Evolutionary conservation across 2,113 vertebrate genomes (phyloP).

Genomic region (Jaculus jaculus): DNA sequence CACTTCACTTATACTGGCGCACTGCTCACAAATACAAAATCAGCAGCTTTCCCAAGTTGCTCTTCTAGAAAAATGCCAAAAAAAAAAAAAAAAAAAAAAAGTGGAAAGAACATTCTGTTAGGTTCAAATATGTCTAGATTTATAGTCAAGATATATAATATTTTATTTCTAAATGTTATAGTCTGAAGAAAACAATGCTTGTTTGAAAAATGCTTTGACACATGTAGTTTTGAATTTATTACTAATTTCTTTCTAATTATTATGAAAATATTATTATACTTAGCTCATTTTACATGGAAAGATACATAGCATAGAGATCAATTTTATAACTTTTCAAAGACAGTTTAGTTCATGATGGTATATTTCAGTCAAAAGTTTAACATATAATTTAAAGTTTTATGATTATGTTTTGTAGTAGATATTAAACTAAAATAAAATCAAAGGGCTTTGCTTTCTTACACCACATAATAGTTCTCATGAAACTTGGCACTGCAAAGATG

Average conservation of each 20-base stretch:
- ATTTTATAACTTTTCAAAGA: conserved; percentile 7
- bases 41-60: conserved; percentile 58
- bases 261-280: background rate
- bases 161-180: conserved; percentile 40
- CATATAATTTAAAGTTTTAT: background rate
- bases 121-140: conserved; percentile 44
- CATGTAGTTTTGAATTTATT: conserved; percentile 25
- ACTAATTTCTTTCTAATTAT: conserved; percentile 37
- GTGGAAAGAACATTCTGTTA: conserved; percentile 13
- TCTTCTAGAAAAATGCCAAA: conserved; percentile 37
- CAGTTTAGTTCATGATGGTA: background rate
- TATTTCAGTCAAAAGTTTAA: background rate
- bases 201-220: conserved; percentile 8
- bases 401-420: background rate
- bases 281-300: background rate
- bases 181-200: conserved; percentile 5
- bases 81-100: background rate
- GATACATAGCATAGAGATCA: background rate
- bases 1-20: conserved; percentile 45
- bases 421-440: background rate
- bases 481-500: background rate
- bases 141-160: conserved; percentile 23
- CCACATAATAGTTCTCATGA: background rate
- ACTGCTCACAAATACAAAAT: conserved; percentile 58
- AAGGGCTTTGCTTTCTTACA: background rate